Evolutionary conservation across 2,797 vertebrate species (phyloP), one percentile per base, ranked within the genome.

Genomic region (Enteromius argenteus): DNA sequence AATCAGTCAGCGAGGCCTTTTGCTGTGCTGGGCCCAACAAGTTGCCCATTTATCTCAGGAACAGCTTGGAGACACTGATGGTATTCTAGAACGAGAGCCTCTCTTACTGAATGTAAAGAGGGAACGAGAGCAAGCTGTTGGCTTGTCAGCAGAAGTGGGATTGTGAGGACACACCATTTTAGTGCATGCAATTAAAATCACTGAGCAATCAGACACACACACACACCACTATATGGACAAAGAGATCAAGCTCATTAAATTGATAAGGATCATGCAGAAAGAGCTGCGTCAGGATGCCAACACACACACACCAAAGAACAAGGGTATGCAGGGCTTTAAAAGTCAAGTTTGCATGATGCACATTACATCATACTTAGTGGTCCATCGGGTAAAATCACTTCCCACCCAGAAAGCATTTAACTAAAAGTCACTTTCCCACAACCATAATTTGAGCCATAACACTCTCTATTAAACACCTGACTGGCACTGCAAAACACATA

Each of bases 241-340:
- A 77, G 64, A 72, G 32, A 60, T 49, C 5, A 17, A 30, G 53
- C 84, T 81, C 74, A 79, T 89, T 87, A 87, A 84, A 67, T 11
- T 82, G 81, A 86, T 82, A 84, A 81, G 44, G 23, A 84, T 85
- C 77, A 67, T 64, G 77, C 39, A 75, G 72, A 84, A 85, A 81
- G 30, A 84, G 81, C 86, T 71, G 81, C 3, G 62, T 85, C 75
- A 84, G 79, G 79, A 64, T 19, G 37, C 46, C 37, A 35, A 39
- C n/a, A 67, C 66, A 35, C 11, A 42, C 66, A 35, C 11, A 39
- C 35, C 35, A 44, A 72, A 27, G 75, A 74, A 14, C 23, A 17
- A 42, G 53, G 73, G n/a, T 37, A 75, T 37, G 32, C 32, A 15
- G 1, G 15, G 5, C 39, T 37, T 32, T 58, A 8, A 73, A 30